phyloP scores from a whole-genome alignment of 2,113 vertebrate genomes.

The Macquaria ambigua region DNA sequence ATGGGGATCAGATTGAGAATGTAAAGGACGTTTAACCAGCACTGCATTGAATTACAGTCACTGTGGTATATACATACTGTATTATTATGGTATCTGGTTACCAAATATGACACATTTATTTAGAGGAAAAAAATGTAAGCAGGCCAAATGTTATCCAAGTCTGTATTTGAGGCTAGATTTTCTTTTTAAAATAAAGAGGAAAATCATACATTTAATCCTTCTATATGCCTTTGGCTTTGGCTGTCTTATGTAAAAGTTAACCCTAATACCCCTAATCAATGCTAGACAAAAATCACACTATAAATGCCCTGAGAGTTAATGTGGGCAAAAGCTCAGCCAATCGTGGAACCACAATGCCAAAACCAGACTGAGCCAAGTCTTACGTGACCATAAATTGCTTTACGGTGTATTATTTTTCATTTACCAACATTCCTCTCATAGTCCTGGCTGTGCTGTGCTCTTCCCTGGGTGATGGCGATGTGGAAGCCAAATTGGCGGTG shows the following conservation, averaged over 20 bases:
- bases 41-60: neutral
- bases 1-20: neutral
- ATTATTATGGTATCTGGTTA: slow-evolving; percentile 15
- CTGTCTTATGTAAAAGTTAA: slow-evolving; percentile 11
- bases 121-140: neutral
- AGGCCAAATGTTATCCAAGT: neutral
- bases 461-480: neutral
- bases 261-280: slow-evolving; percentile 19
- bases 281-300: neutral
- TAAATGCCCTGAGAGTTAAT: slow-evolving; percentile 1
- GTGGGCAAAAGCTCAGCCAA: slow-evolving; percentile 1
- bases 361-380: slow-evolving; percentile 3
- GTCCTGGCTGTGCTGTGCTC: slow-evolving; percentile 6
- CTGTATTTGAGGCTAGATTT: slow-evolving; percentile 15
- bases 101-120: slow-evolving; percentile 12
- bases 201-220: slow-evolving; percentile 2
- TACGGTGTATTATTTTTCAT: slow-evolving; percentile 9
- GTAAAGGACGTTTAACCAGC: slow-evolving; percentile 13
- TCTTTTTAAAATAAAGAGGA: slow-evolving; percentile 6
- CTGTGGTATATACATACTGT: neutral
- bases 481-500: neutral
- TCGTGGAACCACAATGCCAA: slow-evolving; percentile 10
- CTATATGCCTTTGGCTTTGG: neutral
- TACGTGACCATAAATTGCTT: slow-evolving; percentile 6
- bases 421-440: neutral